These are phyloP conservation scores for Salarias fasciatus DNA, from an alignment of 2,797 vertebrate genomes.

Conservation along the genomic window DNA sequence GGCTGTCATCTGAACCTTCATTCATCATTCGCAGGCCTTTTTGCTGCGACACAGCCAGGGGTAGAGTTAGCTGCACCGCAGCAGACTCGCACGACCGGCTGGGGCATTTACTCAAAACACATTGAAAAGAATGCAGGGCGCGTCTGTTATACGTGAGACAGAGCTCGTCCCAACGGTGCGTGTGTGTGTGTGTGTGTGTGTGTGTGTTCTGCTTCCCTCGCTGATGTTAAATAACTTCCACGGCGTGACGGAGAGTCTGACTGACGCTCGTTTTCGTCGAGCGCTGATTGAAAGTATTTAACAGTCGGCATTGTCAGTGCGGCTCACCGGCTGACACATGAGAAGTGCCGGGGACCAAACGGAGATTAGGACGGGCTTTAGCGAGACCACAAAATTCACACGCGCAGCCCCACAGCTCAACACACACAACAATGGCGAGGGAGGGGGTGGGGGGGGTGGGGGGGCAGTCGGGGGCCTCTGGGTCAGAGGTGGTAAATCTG, in stretches of 20 bases:
- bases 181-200: not conserved
- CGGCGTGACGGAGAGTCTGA: not conserved
- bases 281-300: not conserved
- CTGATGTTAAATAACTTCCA: conserved; percentile 5
- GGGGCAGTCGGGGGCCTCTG: too few relatives aligned
- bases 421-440: conserved; percentile 23
- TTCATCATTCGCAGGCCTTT: conserved; percentile 59
- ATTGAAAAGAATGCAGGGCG: conserved; percentile 18
- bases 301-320: not conserved
- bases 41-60: conserved; percentile 54
- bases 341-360: conserved; percentile 29
- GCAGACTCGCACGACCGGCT: conserved; percentile 24
- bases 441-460: too few relatives aligned
- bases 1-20: conserved; percentile 69
- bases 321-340: conserved; percentile 3
- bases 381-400: conserved; percentile 43
- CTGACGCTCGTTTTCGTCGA: not conserved
- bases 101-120: conserved; percentile 36
- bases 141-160: conserved; percentile 16
- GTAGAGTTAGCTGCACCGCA: conserved; percentile 52
- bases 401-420: conserved; percentile 31
- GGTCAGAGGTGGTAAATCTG: conserved; percentile 21
- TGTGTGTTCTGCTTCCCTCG: conserved; percentile 7
- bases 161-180: conserved; percentile 11
- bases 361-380: conserved; percentile 28